Evolutionary conservation across 2,113 vertebrate genomes (phyloP).

Genomic region (Oncorhynchus gorbuscha): DNA sequence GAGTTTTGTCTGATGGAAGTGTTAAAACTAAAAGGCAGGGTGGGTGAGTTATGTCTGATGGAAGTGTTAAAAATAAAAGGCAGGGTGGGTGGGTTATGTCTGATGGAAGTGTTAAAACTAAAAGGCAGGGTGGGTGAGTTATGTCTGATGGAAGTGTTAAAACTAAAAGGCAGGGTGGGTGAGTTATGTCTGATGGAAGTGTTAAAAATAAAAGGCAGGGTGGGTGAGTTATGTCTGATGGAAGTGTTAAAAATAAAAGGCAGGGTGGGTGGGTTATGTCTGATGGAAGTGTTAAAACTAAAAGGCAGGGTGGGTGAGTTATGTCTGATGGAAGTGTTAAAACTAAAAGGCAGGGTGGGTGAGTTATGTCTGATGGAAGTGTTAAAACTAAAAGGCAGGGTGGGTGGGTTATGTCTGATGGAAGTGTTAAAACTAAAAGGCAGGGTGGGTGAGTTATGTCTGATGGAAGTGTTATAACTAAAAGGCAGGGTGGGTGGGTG

Average conservation of each 20-base stretch:
- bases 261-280: not conserved
- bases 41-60: too few relatives aligned
- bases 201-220: not conserved
- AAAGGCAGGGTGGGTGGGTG: not conserved
- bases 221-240: too few relatives aligned
- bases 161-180: too few relatives aligned
- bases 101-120: too few relatives aligned
- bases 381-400: not conserved
- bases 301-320: not conserved
- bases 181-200: not conserved
- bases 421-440: conserved; percentile 8
- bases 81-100: too few relatives aligned
- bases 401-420: too few relatives aligned
- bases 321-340: conserved; percentile 7
- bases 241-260: conserved; percentile 7
- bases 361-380: not conserved
- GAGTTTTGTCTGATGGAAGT: too few relatives aligned
- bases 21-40: too few relatives aligned
- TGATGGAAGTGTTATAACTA: conserved; percentile 6
- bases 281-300: conserved; percentile 6
- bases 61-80: too few relatives aligned
- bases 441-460: not conserved
- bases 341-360: not conserved
- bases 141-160: conserved; percentile 6
- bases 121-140: too few relatives aligned